These are phyloP conservation scores for Gnatocerus cornutus DNA, from an alignment of 2,888 invertebrate species.

Conservation along the genomic window DNA sequence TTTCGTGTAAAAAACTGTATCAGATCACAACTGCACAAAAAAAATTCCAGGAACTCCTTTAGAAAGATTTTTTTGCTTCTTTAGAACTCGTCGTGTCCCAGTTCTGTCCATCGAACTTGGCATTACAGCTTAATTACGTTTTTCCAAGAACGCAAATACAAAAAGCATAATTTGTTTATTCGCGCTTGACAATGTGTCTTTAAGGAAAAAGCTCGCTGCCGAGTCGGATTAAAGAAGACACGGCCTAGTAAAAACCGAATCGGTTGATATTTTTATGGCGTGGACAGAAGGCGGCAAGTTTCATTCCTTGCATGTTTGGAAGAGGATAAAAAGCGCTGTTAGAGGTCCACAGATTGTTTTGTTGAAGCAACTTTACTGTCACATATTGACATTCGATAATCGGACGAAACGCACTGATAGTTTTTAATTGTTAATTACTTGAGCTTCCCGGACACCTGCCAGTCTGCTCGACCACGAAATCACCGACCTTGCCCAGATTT, in stretches of 20 bases:
- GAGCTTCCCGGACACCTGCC: neutral
- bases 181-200: slow-evolving; percentile 6
- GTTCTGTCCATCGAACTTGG: neutral
- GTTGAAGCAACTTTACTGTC: slow-evolving; percentile 59
- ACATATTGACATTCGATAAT: slow-evolving; percentile 60
- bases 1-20: too few species aligned
- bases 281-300: slow-evolving; percentile 66
- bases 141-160: slow-evolving; percentile 4
- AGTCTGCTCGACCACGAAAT: slow-evolving; percentile 18
- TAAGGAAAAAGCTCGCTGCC: slow-evolving; percentile 27
- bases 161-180: slow-evolving; percentile 11
- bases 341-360: slow-evolving; percentile 56
- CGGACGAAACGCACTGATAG: slow-evolving; percentile 47
- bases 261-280: slow-evolving; percentile 69
- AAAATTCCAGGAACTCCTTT: neutral
- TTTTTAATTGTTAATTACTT: slow-evolving; percentile 10
- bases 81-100: slow-evolving; percentile 6
- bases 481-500: slow-evolving; percentile 34
- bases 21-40: neutral
- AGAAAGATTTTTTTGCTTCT: neutral
- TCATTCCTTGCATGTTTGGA: slow-evolving; percentile 62
- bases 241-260: slow-evolving; percentile 58
- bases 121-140: slow-evolving; percentile 9
- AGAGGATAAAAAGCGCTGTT: slow-evolving; percentile 46
- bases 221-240: slow-evolving; percentile 21